Base-by-base conservation (phyloP, 2,113 vertebrate genomes). In the Balaeniceps rex region DNA sequence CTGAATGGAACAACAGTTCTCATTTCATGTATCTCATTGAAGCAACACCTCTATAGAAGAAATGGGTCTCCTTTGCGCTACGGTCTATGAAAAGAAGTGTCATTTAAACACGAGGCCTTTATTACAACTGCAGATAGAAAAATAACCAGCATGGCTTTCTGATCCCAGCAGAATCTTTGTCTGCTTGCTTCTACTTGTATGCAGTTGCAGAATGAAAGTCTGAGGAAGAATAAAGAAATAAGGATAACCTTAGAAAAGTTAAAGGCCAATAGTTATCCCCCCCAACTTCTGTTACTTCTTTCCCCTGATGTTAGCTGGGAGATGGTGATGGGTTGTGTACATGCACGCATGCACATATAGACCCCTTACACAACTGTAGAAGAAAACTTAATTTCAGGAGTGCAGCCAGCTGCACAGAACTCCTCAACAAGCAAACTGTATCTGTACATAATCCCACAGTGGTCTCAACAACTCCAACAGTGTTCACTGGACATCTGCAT, bases 61-160 rank as follows among this genome's bases (percentile, higher is more conserved):
- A 91, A 86, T 47, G 52, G 57, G 65, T 87, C 78, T 72, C 49
- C 72, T 95, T 64, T 91, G 68, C 71, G 52, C 36, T 92, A 31
- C 15, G 21, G 1, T n/a, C 44, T n/a, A 36, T 71, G 49, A 95
- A 94, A 90, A 94, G 71, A 94, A 61, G 68, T 77, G 85, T 83
- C 94, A 90, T 83, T 95, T 95, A 93, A 96, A 87, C 66, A 74
- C 7, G 11, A 93, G 29, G 70, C 70, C 75, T 95, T 87, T 95
- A 65, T 87, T 82, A 72, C 72, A 76, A 88, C 68, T 87, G 49
- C 66, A 93, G 52, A 88, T 29, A 51, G 65, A 90, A 87, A 91
- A 94, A 79, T 68, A 91, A 79, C 76, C 77, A 79, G 44, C 28
- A 36, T 14, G 52, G 47, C 14, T 79, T 92, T 93, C 54, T 92